These are phyloP conservation scores for Cyprinodon tularosa DNA, from an alignment of 2,113 vertebrate species.

Conservation along the genomic window DNA sequence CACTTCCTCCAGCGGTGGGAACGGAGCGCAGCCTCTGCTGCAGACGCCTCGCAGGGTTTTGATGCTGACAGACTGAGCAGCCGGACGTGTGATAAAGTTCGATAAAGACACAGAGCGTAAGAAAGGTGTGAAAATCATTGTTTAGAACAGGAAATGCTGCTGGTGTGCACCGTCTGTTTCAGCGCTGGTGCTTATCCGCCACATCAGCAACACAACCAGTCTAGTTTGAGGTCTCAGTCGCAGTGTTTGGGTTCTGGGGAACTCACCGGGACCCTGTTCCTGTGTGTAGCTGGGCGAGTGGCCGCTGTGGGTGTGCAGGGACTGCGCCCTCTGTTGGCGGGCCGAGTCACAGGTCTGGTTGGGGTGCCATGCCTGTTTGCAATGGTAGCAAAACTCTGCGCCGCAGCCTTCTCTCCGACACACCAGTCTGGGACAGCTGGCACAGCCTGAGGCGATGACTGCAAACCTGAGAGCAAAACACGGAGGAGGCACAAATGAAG, in stretches of 20 bases:
- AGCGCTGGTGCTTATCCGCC: not conserved
- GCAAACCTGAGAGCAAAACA: constrained; percentile 85
- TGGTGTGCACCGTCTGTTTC: not conserved
- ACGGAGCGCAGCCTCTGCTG: not conserved
- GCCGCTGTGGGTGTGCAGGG: constrained; percentile 91
- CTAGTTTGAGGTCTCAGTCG: not conserved
- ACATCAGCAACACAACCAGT: not conserved
- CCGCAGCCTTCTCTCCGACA: constrained; percentile 95
- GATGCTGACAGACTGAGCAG: constrained; percentile 39
- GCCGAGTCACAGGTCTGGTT: constrained; percentile 99
- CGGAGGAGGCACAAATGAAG: constrained; percentile 5
- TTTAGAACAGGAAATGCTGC: constrained; percentile 6
- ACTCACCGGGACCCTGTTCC: constrained; percentile 91
- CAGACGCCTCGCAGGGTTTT: constrained; percentile 1
- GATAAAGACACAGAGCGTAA: constrained; percentile 12
- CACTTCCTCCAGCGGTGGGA: constrained; percentile 18
- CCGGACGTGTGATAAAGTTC: constrained; percentile 10
- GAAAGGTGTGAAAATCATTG: constrained; percentile 35
- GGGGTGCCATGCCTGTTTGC: constrained; percentile 99
- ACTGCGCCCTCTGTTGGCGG: constrained; percentile 92
- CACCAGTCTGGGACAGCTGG: constrained; percentile 95
- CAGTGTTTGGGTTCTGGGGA: not conserved
- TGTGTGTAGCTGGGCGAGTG: constrained; percentile 95
- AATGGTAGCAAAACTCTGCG: constrained; percentile 98
- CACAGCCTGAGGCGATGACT: constrained; percentile 96